These are phyloP conservation scores for Oscheius onirici DNA, from an alignment of 2,888 invertebrate genomes.

Conservation along the genomic window DNA sequence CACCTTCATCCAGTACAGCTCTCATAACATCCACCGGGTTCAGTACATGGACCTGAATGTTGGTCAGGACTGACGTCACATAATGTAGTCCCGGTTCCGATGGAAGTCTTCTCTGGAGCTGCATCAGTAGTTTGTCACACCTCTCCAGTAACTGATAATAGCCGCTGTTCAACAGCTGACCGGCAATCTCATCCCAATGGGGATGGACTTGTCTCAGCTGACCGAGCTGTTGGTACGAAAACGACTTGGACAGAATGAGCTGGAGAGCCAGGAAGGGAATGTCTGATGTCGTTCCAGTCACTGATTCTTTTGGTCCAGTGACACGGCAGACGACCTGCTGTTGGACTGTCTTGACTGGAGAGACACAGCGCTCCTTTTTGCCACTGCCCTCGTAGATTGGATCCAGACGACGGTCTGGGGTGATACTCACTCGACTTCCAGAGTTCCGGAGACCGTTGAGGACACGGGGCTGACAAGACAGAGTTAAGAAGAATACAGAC, in stretches of 20 bases:
- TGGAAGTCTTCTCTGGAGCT: conserved; percentile 50
- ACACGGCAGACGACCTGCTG: conserved; percentile 36
- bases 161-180: conserved; percentile 65
- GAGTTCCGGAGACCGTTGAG: conserved; percentile 38
- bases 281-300: conserved; percentile 1
- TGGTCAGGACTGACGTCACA: conserved; percentile 63
- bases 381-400: conserved; percentile 47
- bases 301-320: conserved; percentile 5
- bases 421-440: conserved; percentile 45
- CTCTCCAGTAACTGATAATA: conserved; percentile 64
- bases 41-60: conserved; percentile 67
- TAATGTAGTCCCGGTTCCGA: conserved; percentile 53
- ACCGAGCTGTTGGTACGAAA: conserved; percentile 60
- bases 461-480: neutral
- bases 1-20: conserved; percentile 69
- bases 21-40: conserved; percentile 69
- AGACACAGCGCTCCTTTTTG: conserved; percentile 30
- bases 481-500: neutral
- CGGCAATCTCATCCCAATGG: conserved; percentile 69
- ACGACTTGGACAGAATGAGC: conserved; percentile 52
- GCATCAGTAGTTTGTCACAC: conserved; percentile 58
- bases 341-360: conserved; percentile 26
- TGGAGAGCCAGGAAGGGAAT: conserved; percentile 59
- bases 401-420: conserved; percentile 48
- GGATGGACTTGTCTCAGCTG: conserved; percentile 65